phyloP scores from a whole-genome alignment of 92 coral and sea anemone genomes.

The Nematostella vectensis region DNA sequence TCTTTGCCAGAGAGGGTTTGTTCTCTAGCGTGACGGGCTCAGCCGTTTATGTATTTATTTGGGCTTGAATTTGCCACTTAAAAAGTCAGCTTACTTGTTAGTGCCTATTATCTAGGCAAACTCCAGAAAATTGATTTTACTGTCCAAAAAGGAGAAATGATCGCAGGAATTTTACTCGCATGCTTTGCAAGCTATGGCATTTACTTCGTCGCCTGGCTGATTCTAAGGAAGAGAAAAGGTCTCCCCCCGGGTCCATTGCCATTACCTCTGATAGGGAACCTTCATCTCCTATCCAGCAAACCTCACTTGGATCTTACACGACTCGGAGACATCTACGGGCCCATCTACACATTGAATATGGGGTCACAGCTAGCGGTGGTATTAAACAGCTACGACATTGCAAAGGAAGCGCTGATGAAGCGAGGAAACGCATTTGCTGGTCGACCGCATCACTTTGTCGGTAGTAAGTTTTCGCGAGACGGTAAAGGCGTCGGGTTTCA shows the following conservation, averaged over 20 bases:
- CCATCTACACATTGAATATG: slow-evolving; percentile 48
- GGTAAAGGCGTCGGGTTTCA: slow-evolving; percentile 58
- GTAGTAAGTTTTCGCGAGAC: slow-evolving; percentile 43
- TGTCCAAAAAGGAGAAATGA: too few species aligned
- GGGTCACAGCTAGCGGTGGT: slow-evolving; percentile 61
- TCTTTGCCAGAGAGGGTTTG: too few species aligned
- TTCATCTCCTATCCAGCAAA: slow-evolving; percentile 41
- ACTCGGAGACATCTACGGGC: slow-evolving; percentile 54
- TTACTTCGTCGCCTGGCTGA: too few species aligned
- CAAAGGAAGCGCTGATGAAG: slow-evolving; percentile 67
- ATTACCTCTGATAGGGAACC: slow-evolving; percentile 70
- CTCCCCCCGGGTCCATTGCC: slow-evolving; percentile 93
- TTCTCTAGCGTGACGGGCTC: too few species aligned
- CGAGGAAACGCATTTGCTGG: slow-evolving; percentile 66
- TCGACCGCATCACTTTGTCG: slow-evolving; percentile 57
- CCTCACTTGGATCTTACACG: slow-evolving; percentile 50
- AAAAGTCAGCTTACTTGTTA: too few species aligned
- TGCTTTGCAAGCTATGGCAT: too few species aligned
- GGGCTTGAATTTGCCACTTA: too few species aligned
- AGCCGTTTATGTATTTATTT: too few species aligned
- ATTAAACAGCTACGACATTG: slow-evolving; percentile 51
- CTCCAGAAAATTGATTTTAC: too few species aligned
- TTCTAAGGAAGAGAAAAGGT: too few species aligned
- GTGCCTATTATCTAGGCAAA: too few species aligned
- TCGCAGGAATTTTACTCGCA: too few species aligned